Evolutionary conservation across 2,888 invertebrate species (phyloP), one percentile per base, ranked within the genome.

Genomic region (Mayetiola destructor): DNA sequence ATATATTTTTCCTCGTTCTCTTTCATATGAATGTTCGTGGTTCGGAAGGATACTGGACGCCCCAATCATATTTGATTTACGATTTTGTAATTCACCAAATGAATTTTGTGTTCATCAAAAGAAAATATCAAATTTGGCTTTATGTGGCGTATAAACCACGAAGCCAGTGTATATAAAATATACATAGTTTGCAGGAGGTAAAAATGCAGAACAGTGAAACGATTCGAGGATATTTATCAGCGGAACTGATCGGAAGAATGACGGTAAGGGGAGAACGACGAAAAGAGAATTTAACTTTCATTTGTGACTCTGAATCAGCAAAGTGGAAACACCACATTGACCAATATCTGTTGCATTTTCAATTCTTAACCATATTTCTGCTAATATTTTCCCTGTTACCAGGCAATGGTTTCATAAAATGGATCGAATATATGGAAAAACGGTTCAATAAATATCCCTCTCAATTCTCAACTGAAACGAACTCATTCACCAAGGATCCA

Each of bases 21-120:
- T n/a, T n/a, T n/a, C n/a, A n/a, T n/a, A n/a, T n/a, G n/a, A n/a
- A n/a, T n/a, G n/a, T n/a, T n/a, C n/a, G n/a, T n/a, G n/a, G n/a
- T n/a, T n/a, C n/a, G n/a, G n/a, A n/a, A n/a, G n/a, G n/a, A n/a
- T n/a, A n/a, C n/a, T n/a, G n/a, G n/a, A n/a, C n/a, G n/a, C 16
- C 27, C 27, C n/a, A 27, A 27, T 48, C 48, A 8, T 48, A 48
- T 48, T 48, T 48, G 48, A 48, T 48, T 48, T 27, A 48, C 27
- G 48, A 48, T 48, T 48, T 48, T 27, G 27, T 27, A 48, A 48
- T 48, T 48, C 48, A 48, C 48, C 27, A 48, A 48, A 48, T 48
- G 48, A 48, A 27, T 48, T 48, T 48, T 9, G 48, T 27, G 27
- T 27, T 48, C 27, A 48, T 48, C 48, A 48, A 48, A 48, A 27